These are phyloP conservation scores for Myiothlypis chrysogaster DNA, from an alignment of 2,797 vertebrate species.

Conservation along the genomic window DNA sequence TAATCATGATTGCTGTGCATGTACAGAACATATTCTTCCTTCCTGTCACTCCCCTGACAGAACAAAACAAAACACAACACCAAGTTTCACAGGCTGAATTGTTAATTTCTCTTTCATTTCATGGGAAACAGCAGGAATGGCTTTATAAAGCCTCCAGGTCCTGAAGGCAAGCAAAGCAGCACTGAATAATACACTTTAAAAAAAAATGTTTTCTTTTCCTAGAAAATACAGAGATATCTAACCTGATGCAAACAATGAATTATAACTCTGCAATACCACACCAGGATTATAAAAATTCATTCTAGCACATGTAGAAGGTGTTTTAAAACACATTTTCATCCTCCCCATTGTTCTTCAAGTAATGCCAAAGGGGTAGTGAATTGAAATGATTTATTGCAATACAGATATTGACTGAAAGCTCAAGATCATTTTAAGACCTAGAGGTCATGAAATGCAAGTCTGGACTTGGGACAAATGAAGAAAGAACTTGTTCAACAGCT, in stretches of 20 bases:
- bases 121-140: neutral
- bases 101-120: neutral
- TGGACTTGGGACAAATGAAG: neutral
- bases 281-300: neutral
- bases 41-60: neutral
- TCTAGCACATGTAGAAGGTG: neutral
- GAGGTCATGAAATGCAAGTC: neutral
- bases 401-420: neutral
- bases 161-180: neutral
- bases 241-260: neutral
- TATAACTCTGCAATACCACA: neutral
- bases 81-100: neutral
- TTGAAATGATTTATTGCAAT: neutral
- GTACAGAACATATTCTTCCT: conserved; percentile 1
- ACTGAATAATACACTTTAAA: neutral
- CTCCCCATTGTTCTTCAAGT: neutral
- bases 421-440: neutral
- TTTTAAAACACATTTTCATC: neutral
- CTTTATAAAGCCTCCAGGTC: neutral
- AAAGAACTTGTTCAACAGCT: neutral
- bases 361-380: neutral
- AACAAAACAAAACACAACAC: neutral
- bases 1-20: neutral
- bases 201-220: neutral
- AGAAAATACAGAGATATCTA: neutral